These are phyloP conservation scores for Leptarthrus brevirostris DNA, from an alignment of 2,888 invertebrate species.

Conservation along the genomic window DNA sequence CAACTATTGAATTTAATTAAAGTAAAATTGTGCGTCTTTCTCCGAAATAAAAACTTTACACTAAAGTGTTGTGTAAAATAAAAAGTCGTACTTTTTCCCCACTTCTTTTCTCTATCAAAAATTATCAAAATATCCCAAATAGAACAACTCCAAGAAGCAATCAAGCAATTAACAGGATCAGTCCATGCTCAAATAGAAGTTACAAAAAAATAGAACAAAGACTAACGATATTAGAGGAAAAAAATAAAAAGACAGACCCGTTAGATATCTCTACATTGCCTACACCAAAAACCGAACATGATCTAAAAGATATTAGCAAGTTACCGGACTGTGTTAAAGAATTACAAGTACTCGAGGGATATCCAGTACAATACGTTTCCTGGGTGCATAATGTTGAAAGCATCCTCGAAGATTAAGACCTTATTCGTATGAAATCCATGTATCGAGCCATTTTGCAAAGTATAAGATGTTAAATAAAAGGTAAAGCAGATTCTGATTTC, in stretches of 20 bases:
- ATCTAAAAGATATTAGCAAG: neutral
- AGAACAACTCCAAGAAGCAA: neutral
- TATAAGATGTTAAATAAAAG: constrained; percentile 2
- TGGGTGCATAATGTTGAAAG: no score
- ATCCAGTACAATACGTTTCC: no score
- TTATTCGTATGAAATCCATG: neutral
- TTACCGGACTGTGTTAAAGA: neutral
- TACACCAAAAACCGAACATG: neutral
- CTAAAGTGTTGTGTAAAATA: no score
- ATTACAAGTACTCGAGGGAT: neutral
- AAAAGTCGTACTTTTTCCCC: no score
- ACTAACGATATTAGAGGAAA: neutral
- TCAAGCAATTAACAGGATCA: neutral
- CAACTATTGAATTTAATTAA: no score
- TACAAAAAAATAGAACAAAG: neutral
- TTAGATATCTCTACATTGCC: neutral
- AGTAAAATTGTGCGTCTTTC: no score
- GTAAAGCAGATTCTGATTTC: neutral
- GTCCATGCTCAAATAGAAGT: neutral
- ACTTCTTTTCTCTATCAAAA: neutral
- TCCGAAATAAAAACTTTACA: no score
- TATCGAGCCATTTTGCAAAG: neutral
- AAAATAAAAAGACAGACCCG: no score
- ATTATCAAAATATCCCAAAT: neutral
- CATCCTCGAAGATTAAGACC: no score